Base-by-base conservation (phyloP, 2,797 vertebrate genomes). In the Salmo trutta region DNA sequence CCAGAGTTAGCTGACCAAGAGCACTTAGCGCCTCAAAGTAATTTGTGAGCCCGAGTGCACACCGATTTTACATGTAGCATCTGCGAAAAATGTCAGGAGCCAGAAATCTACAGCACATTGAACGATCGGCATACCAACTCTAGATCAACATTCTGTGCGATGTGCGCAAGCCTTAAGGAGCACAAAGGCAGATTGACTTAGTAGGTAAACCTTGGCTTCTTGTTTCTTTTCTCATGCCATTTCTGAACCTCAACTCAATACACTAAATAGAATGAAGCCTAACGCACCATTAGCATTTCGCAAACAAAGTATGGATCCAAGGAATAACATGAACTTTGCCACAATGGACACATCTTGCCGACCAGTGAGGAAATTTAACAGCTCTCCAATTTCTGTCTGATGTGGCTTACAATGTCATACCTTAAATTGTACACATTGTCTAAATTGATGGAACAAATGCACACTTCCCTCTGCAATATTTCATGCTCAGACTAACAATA, bases 111-210 rank as follows among this genome's bases (percentile, higher is more conserved):
- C 41, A 47, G 41, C 41, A 10, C 41, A 47, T 10, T 12, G 10
- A 47, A 47, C 10, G 41, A 3, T 47, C 10, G 8, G 41, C 41
- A 47, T 47, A 47, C 41, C 0, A 47, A 47, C 41, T 3, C 2
- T 3, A 47, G 41, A 12, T 14, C 10, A 12, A 47, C 41, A 3
- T 47, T 47, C 10, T 12, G 41, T 47, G 41, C 41, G 10, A 47
- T 47, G 41, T 47, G 41, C 41, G 2, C 41, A 12, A 47, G 41
- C 41, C 10, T 81, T 17, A 68, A 84, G 81, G 78, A 81, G 79
- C 81, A 87, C 82, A 86, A 82, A 86, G 87, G 83, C 83, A 88
- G 80, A 87, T 76, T 82, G 78, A 80, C 56, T 71, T 36, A 80
- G 47, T 51, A 65, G 76, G 78, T 78, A 88, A 85, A 82, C 56